These are phyloP conservation scores for Ptilodon capucinus DNA, from an alignment of 2,888 invertebrate genomes.

Conservation along the genomic window DNA sequence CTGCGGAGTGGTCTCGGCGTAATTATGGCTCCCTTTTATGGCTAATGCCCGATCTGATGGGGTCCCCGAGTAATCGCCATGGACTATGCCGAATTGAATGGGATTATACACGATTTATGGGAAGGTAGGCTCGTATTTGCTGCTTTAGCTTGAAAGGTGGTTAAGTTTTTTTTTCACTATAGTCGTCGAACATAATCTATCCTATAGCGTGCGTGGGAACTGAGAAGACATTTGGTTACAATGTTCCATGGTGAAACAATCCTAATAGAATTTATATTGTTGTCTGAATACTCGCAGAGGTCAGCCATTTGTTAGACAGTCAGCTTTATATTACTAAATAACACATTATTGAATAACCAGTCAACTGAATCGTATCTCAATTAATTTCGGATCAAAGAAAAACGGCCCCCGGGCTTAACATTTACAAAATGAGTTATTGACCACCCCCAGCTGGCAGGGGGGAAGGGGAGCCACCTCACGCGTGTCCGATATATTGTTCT, in stretches of 20 bases:
- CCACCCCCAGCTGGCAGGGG: neutral
- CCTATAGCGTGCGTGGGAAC: too few relatives aligned
- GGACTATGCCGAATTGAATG: neutral
- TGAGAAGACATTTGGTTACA: too few relatives aligned
- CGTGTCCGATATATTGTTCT: neutral
- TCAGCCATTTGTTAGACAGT: neutral
- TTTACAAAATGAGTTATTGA: neutral
- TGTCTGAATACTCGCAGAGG: too few relatives aligned
- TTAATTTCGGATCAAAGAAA: neutral
- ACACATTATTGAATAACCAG: neutral
- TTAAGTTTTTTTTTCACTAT: too few relatives aligned
- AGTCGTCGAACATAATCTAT: too few relatives aligned
- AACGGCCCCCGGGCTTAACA: neutral
- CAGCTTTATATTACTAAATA: too few relatives aligned
- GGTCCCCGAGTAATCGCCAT: constrained; percentile 21
- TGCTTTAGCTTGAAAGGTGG: too few relatives aligned
- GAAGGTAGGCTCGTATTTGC: neutral
- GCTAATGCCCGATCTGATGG: constrained; percentile 21
- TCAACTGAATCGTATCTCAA: neutral
- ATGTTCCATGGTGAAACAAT: too few relatives aligned
- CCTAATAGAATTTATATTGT: too few relatives aligned
- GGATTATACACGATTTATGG: neutral
- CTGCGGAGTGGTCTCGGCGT: constrained; percentile 6
- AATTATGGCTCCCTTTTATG: constrained; percentile 20
- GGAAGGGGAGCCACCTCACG: neutral